phyloP scores from a whole-genome alignment of 2,113 vertebrate genomes.

The Crotalus helleri region DNA sequence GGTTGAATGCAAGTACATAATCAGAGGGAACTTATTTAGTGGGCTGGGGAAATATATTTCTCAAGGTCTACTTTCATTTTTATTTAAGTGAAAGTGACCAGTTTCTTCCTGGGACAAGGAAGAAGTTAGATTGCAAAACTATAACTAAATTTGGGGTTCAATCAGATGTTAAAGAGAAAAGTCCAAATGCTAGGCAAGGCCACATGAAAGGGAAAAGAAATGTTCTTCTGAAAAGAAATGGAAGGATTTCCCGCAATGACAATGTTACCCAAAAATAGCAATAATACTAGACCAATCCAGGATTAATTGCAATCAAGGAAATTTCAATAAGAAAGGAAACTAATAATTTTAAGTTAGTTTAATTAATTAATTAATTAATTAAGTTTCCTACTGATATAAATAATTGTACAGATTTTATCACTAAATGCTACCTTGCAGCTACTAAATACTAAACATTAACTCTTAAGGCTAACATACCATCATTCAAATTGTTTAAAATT shows the following conservation, averaged over 20 bases:
- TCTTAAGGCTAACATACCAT: neutral
- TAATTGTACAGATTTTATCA: neutral
- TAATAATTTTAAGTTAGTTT: neutral
- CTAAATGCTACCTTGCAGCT: neutral
- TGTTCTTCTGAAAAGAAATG: neutral
- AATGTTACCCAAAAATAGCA: neutral
- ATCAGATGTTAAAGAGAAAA: neutral
- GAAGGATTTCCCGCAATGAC: neutral
- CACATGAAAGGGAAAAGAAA: neutral
- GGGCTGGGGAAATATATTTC: neutral
- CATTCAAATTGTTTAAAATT: neutral
- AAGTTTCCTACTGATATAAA: neutral
- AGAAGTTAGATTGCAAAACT: neutral
- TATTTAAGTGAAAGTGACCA: neutral
- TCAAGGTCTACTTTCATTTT: neutral
- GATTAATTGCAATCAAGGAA: neutral
- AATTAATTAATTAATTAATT: neutral
- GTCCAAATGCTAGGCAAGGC: neutral
- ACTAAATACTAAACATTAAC: neutral
- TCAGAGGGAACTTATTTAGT: neutral
- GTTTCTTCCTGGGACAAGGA: neutral
- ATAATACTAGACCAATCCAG: neutral
- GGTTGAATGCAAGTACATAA: neutral
- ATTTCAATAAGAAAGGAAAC: neutral
- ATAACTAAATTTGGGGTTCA: neutral